Percentiles rank a stretch among this genome's conserved stretches.
phyloP scores from a whole-genome alignment of 1,140 invertebrate species.

The Limonius californicus region DNA sequence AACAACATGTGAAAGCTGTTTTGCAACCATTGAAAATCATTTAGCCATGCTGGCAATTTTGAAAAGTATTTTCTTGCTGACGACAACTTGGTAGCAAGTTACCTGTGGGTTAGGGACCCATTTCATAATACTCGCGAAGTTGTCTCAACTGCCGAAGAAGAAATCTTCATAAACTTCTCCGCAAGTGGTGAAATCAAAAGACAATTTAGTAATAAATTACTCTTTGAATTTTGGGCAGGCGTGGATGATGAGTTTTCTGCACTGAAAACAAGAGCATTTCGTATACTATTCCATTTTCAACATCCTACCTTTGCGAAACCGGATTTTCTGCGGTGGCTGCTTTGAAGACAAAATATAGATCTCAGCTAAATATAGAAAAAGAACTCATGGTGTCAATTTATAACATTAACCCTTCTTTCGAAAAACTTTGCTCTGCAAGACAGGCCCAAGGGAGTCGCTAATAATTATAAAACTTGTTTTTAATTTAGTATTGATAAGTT shows the following conservation, averaged over 20 bases:
- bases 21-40: conserved; percentile 16
- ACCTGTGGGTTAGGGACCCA: conserved; percentile 12
- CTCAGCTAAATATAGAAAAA: conserved; percentile 21
- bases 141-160: conserved; percentile 13
- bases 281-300: conserved; percentile 16
- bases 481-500: conserved; percentile 18
- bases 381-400: conserved; percentile 15
- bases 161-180: conserved; percentile 12
- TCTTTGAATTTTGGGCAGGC: conserved; percentile 18
- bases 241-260: conserved; percentile 12
- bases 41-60: conserved; percentile 14
- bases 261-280: conserved; percentile 13
- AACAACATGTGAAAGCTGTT: conserved; percentile 14
- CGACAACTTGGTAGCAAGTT: conserved; percentile 12
- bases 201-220: conserved; percentile 13
- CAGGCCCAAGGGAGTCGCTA: conserved; percentile 18
- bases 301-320: conserved; percentile 18
- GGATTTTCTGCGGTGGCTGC: conserved; percentile 15
- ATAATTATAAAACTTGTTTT: conserved; percentile 4
- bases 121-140: conserved; percentile 16
- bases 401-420: conserved; percentile 18
- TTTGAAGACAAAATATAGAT: conserved; percentile 18
- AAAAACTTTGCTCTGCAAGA: conserved; percentile 20
- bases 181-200: conserved; percentile 7
- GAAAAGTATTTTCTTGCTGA: conserved; percentile 15